These are phyloP conservation scores for Felis chaus DNA, from an alignment of 2,113 vertebrate genomes.

Conservation along the genomic window DNA sequence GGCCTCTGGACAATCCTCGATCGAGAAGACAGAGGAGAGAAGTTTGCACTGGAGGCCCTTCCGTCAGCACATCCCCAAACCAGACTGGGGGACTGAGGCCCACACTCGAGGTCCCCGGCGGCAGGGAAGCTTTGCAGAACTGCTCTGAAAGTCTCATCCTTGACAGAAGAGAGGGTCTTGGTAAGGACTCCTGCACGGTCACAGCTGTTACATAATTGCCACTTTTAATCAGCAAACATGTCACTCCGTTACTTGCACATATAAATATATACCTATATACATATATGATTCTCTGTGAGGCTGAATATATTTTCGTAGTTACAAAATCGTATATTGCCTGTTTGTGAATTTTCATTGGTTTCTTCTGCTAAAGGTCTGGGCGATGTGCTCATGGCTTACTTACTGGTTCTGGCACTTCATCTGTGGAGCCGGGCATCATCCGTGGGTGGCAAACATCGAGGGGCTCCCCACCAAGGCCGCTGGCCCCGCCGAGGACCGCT, in stretches of 20 bases:
- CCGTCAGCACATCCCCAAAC: fast-evolving
- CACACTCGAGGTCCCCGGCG: fast-evolving
- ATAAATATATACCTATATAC: fast-evolving
- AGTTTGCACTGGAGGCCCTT: fast-evolving
- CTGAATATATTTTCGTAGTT: neutral
- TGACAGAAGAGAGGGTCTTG: neutral
- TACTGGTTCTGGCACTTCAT: neutral
- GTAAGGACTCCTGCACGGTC: neutral
- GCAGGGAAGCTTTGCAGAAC: no score
- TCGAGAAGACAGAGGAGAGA: neutral
- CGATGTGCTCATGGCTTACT: fast-evolving
- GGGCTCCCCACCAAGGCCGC: fast-evolving
- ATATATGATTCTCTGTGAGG: neutral
- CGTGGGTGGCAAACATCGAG: fast-evolving
- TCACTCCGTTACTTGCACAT: neutral
- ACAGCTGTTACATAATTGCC: fast-evolving
- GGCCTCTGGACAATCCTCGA: fast-evolving
- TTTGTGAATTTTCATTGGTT: neutral
- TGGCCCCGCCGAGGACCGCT: fast-evolving
- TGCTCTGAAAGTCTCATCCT: fast-evolving
- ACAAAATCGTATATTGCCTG: neutral
- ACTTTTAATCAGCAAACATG: no score
- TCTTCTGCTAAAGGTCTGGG: neutral
- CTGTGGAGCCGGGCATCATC: neutral
- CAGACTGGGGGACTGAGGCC: fast-evolving